Evolutionary conservation across 2,888 invertebrate species (phyloP).

Genomic region (Heliconius aoede): DNA sequence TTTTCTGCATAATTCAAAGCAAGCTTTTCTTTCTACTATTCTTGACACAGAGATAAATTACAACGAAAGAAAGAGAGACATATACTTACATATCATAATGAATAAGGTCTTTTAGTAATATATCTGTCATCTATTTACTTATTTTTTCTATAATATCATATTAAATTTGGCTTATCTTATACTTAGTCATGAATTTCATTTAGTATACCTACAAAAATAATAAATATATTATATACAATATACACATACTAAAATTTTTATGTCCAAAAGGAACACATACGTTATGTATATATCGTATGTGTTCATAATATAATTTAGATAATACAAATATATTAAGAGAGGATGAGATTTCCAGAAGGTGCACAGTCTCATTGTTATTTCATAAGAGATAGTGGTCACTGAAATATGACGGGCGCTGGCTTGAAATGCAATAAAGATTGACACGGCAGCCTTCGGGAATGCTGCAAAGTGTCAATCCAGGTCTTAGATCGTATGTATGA

Average conservation of each 20-base stretch:
- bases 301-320: neutral
- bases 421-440: constrained; percentile 73
- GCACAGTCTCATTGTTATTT: constrained; percentile 29
- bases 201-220: too few relatives aligned
- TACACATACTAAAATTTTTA: too few relatives aligned
- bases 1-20: neutral
- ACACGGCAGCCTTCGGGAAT: constrained; percentile 63
- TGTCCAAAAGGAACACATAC: too few relatives aligned
- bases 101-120: too few relatives aligned
- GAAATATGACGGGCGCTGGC: constrained; percentile 57
- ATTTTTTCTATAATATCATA: neutral
- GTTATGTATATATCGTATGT: neutral
- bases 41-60: too few relatives aligned
- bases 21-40: too few relatives aligned
- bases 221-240: too few relatives aligned
- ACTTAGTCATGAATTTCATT: neutral
- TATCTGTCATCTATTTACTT: neutral
- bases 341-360: neutral
- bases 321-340: neutral
- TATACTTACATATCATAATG: neutral
- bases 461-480: constrained; percentile 75
- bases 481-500: constrained; percentile 68
- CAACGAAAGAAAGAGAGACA: too few relatives aligned
- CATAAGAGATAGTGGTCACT: constrained; percentile 54
- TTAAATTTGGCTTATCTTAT: neutral